Conservation (phyloP, 2,113 vertebrate species). For the Ursus arctos region DNA sequence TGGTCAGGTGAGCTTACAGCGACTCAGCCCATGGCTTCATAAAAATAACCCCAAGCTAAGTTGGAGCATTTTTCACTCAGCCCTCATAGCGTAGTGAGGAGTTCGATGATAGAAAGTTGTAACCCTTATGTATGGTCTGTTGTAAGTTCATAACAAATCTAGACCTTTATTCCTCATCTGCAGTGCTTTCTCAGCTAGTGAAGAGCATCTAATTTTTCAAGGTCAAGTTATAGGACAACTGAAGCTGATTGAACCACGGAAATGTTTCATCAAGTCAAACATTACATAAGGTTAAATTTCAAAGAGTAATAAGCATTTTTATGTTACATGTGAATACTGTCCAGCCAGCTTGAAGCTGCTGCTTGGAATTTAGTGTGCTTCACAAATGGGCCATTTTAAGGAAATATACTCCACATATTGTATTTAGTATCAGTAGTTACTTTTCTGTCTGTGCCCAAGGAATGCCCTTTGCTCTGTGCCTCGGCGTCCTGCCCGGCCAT, state of each 20-base stretch:
- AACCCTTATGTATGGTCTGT: background rate
- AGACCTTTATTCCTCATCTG: background rate
- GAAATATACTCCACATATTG: background rate
- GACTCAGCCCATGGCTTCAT: background rate
- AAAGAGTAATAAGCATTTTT: slow-evolving; percentile 15
- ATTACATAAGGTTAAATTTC: slow-evolving; percentile 6
- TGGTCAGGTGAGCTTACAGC: background rate
- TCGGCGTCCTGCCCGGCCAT: background rate
- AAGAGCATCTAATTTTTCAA: slow-evolving; percentile 23
- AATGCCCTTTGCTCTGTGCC: background rate
- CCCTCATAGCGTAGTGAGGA: background rate
- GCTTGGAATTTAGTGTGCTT: background rate
- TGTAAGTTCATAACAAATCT: slow-evolving; percentile 22
- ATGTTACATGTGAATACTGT: slow-evolving; percentile 5
- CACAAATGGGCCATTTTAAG: slow-evolving; percentile 5
- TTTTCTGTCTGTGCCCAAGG: background rate
- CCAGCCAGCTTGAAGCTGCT: background rate
- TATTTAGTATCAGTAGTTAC: background rate
- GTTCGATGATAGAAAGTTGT: background rate
- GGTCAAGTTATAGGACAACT: background rate
- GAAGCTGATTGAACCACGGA: background rate
- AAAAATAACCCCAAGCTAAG: background rate
- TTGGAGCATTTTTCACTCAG: background rate
- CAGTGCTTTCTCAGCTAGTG: slow-evolving; percentile 21
- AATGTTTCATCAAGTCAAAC: slow-evolving; percentile 36